Percentiles rank a stretch among this genome's conserved stretches.
phyloP scores from a whole-genome alignment of 2,888 invertebrate genomes.

The Monochamus alternatus region DNA sequence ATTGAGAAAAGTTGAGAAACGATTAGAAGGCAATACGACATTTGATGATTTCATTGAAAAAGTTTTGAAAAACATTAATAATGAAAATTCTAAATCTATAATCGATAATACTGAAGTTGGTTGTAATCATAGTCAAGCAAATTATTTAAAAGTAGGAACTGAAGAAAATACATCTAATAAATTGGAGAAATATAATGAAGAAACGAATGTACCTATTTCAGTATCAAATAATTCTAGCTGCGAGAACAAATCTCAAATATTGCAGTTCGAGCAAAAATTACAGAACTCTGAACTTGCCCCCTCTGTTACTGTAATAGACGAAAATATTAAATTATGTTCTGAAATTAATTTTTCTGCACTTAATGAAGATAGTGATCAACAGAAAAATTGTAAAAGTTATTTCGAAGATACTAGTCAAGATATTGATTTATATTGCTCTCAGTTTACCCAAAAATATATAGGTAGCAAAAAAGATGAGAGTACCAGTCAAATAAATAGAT shows the following conservation, averaged over 20 bases:
- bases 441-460: neutral
- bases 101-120: neutral
- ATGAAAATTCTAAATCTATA: neutral
- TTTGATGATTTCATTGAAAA: constrained; percentile 19
- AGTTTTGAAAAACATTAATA: constrained; percentile 13
- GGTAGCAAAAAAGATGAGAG: neutral
- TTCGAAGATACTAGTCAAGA: neutral
- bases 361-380: neutral
- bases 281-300: neutral
- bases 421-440: neutral
- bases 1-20: constrained; percentile 1
- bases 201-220: no score
- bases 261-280: neutral
- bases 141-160: neutral
- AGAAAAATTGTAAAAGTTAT: neutral
- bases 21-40: neutral
- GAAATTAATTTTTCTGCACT: neutral
- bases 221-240: no score
- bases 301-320: neutral
- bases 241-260: no score
- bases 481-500: neutral
- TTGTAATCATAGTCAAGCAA: neutral
- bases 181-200: no score
- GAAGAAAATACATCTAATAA: neutral
- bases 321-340: neutral